Conservation (phyloP, 2,888 invertebrate species). For the Erannis defoliaria region DNA sequence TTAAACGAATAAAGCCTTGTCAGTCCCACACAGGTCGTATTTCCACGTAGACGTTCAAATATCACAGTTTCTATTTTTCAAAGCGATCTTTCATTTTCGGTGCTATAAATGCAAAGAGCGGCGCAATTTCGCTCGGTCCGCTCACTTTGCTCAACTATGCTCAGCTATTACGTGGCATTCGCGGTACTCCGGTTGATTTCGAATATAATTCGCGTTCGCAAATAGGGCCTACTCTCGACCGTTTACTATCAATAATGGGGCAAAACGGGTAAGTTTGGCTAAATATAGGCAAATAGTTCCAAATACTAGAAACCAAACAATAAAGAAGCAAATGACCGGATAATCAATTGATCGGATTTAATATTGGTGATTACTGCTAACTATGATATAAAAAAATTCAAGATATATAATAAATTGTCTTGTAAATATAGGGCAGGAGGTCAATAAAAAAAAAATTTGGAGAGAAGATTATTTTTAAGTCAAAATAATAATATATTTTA, state of each 20-base stretch:
- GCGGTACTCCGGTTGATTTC: conserved; percentile 56
- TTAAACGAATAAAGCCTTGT: conserved; percentile 28
- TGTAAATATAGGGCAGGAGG: too few relatives aligned
- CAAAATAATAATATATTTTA: too few relatives aligned
- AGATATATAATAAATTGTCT: too few relatives aligned
- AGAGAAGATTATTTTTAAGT: too few relatives aligned
- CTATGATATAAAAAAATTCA: too few relatives aligned
- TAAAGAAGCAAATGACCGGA: too few relatives aligned
- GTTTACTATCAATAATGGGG: conserved; percentile 26
- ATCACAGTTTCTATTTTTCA: conserved; percentile 57
- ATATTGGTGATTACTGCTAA: too few relatives aligned
- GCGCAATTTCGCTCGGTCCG: conserved; percentile 63
- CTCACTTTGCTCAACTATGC: conserved; percentile 35
- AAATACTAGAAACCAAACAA: too few relatives aligned
- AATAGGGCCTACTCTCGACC: conserved; percentile 12
- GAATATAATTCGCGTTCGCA: conserved; percentile 50
- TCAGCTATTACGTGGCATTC: conserved; percentile 54
- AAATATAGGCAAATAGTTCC: too few relatives aligned
- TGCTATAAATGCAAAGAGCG: conserved; percentile 74
- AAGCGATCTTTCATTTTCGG: conserved; percentile 70
- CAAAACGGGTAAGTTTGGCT: too few relatives aligned
- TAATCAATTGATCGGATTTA: too few relatives aligned
- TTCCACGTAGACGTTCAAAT: conserved; percentile 17
- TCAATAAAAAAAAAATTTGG: too few relatives aligned
- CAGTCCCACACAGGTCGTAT: conserved; percentile 12